phyloP scores from a whole-genome alignment of 2,113 vertebrate genomes.

The Phrynocephalus versicolor region DNA sequence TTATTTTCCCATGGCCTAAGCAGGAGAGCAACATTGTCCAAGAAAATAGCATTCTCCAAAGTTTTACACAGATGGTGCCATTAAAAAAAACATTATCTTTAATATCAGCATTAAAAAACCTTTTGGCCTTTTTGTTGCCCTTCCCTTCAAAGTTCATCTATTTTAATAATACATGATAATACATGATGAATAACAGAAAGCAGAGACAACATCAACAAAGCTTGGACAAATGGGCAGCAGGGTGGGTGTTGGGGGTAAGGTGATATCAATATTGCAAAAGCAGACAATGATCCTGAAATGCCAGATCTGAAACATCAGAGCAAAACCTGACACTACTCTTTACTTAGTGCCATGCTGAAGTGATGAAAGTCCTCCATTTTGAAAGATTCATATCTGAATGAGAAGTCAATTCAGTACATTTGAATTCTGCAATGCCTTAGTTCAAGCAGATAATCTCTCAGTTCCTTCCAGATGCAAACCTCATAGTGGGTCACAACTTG shows the following conservation, averaged over 20 bases:
- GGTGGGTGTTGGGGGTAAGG: no score
- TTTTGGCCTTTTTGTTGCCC: constrained; percentile 24
- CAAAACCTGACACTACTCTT: neutral
- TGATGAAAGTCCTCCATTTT: neutral
- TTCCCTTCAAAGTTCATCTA: constrained; percentile 16
- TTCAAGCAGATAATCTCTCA: neutral
- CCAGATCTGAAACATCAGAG: neutral
- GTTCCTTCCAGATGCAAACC: no score
- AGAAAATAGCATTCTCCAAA: neutral
- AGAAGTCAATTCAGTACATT: neutral
- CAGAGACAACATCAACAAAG: constrained; percentile 19
- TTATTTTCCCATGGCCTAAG: neutral
- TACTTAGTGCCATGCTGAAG: neutral
- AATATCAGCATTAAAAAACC: neutral
- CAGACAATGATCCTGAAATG: neutral
- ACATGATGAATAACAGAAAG: constrained; percentile 52
- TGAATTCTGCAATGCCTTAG: neutral
- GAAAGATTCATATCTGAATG: neutral
- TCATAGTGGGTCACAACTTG: neutral
- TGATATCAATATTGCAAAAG: constrained; percentile 43
- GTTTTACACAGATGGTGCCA: neutral
- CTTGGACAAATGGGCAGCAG: constrained; percentile 28
- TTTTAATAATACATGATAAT: constrained; percentile 55
- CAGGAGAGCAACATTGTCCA: neutral
- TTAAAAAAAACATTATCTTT: neutral